A percentile compares a stretch with the other conserved stretches of the same genome.
These are phyloP conservation scores for Aricia agestis DNA, from an alignment of 1,140 invertebrate species.

Conservation along the genomic window DNA sequence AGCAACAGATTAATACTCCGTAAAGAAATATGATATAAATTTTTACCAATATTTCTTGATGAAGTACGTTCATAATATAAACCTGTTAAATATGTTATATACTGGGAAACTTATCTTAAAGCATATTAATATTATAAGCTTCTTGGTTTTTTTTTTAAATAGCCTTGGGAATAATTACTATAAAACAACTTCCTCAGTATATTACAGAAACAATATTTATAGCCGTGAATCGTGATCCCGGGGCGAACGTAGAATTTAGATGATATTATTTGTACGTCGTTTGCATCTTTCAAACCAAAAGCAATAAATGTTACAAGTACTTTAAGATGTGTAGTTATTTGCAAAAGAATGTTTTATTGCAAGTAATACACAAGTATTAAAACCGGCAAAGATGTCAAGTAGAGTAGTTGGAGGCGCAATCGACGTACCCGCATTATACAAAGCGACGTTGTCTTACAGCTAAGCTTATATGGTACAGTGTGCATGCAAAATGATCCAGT, in stretches of 20 bases:
- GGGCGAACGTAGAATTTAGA: not conserved
- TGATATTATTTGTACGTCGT: not conserved
- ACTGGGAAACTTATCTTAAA: not conserved
- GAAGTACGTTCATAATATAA: not conserved
- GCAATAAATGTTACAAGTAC: not conserved
- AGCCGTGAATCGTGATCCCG: slow-evolving; percentile 4
- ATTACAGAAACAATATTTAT: slow-evolving; percentile 4
- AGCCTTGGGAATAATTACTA: not conserved
- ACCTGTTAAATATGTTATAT: slow-evolving; percentile 4
- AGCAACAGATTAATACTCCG: not conserved
- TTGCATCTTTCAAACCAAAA: not conserved
- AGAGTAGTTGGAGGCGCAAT: slow-evolving; percentile 27
- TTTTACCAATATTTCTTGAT: not conserved
- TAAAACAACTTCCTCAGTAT: not conserved
- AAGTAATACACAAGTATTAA: slow-evolving; percentile 6
- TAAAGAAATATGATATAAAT: not conserved
- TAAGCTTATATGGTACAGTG: slow-evolving; percentile 67
- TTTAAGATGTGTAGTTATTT: not conserved
- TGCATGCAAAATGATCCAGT: slow-evolving; percentile 70
- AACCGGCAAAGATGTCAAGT: not conserved
- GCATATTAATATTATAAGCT: not conserved
- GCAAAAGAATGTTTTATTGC: not conserved
- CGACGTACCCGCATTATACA: slow-evolving; percentile 42
- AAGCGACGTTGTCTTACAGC: slow-evolving; percentile 59
- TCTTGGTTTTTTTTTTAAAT: not conserved